Percentiles rank a stretch among this genome's conserved stretches.
Conservation (phyloP, 2,888 invertebrate species). For the Anagyrus pseudococci region DNA sequence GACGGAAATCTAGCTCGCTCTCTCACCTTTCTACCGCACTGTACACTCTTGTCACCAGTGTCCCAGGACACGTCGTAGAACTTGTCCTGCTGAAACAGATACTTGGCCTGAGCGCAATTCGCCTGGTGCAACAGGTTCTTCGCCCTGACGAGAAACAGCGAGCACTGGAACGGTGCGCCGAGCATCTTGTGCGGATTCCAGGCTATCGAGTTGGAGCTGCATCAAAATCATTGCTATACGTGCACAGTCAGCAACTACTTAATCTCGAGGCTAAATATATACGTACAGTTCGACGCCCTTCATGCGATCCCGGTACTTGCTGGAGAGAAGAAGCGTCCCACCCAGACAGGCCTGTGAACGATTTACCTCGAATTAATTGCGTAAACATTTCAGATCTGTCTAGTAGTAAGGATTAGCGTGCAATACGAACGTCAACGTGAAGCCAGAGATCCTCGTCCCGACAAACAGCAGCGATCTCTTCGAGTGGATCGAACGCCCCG, state of each 20-base stretch:
- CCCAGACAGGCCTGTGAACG: conserved; percentile 78
- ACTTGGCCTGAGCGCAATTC: conserved; percentile 76
- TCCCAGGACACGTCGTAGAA: conserved; percentile 82
- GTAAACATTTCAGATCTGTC: too few relatives aligned
- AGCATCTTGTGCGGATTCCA: conserved; percentile 91
- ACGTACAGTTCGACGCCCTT: conserved; percentile 71
- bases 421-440: conserved; percentile 77
- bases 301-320: conserved; percentile 68
- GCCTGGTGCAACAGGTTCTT: conserved; percentile 70
- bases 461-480: conserved; percentile 73
- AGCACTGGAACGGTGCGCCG: conserved; percentile 81
- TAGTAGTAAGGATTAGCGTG: neutral
- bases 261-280: too few relatives aligned
- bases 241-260: too few relatives aligned
- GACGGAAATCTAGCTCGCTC: neutral
- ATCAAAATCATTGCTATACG: conserved; percentile 30
- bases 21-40: conserved; percentile 85
- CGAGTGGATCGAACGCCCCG: conserved; percentile 81
- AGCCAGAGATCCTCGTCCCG: conserved; percentile 75
- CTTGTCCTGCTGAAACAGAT: conserved; percentile 85
- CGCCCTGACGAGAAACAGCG: conserved; percentile 71
- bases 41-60: conserved; percentile 86
- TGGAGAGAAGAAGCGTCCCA: conserved; percentile 75
- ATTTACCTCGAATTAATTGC: neutral
- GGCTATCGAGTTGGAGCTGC: conserved; percentile 76